Percentiles rank a stretch among this genome's conserved stretches.
Evolutionary conservation across 2,888 invertebrate genomes (phyloP).

Genomic region (Drosophila koepferae): DNA sequence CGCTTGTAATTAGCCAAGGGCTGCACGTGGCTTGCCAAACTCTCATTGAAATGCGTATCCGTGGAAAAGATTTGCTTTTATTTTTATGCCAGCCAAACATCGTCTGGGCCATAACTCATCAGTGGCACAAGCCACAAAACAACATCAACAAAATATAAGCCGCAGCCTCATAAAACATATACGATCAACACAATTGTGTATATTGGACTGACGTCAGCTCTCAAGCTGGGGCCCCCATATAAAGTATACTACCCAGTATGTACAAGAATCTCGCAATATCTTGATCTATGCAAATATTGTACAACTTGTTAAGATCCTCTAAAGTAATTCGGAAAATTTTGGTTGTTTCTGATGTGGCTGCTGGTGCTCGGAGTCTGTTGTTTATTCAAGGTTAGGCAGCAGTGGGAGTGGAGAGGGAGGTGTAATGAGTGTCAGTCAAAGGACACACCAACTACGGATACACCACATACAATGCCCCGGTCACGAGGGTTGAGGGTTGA

Average conservation of each 20-base stretch:
- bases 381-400: conserved; percentile 12
- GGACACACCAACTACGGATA: conserved; percentile 25
- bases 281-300: conserved; percentile 51
- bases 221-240: conserved; percentile 34
- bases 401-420: not conserved
- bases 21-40: conserved; percentile 21
- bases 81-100: conserved; percentile 5
- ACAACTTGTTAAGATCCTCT: conserved; percentile 33
- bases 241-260: conserved; percentile 29
- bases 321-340: conserved; percentile 44
- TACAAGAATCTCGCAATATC: conserved; percentile 43
- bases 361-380: not conserved
- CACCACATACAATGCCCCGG: conserved; percentile 28
- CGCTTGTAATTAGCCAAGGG: not conserved
- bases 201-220: conserved; percentile 68
- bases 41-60: conserved; percentile 25
- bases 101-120: conserved; percentile 61
- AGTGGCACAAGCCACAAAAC: conserved; percentile 66
- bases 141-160: conserved; percentile 59
- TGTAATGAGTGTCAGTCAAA: conserved; percentile 44
- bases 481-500: conserved; percentile 60
- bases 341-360: not conserved
- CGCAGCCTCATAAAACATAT: conserved; percentile 61
- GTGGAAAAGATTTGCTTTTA: conserved; percentile 32
- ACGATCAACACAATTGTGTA: conserved; percentile 54